phyloP scores from a whole-genome alignment of 2,797 vertebrate species.

The Sphenodon punctatus region DNA sequence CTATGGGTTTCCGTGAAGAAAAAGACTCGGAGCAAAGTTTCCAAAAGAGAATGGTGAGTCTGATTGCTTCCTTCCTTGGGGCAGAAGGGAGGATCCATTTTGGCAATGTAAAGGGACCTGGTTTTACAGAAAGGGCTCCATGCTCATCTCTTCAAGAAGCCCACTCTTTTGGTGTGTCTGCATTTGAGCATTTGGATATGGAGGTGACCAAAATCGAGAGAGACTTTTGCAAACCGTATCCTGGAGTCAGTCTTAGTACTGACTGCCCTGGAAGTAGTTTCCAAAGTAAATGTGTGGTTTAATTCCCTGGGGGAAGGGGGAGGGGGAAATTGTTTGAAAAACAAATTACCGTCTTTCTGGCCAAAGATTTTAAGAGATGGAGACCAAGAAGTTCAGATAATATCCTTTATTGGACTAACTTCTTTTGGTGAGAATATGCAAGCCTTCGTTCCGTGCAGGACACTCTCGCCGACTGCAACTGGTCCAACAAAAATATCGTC shows the following conservation, averaged over 20 bases:
- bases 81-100: too few relatives aligned
- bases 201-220: neutral
- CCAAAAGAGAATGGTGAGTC: neutral
- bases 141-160: neutral
- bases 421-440: too few relatives aligned
- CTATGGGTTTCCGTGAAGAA: too few relatives aligned
- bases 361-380: neutral
- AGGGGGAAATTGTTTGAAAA: neutral
- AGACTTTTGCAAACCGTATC: neutral
- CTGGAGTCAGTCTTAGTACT: neutral
- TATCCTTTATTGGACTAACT: too few relatives aligned
- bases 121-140: neutral
- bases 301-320: rapidly evolving
- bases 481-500: too few relatives aligned
- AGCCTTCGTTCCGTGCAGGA: too few relatives aligned
- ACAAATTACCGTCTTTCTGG: neutral
- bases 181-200: neutral
- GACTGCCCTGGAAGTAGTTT: constrained; percentile 1
- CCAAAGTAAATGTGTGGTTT: neutral
- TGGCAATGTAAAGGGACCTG: neutral
- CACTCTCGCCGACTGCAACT: too few relatives aligned
- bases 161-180: too few relatives aligned
- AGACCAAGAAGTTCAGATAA: too few relatives aligned
- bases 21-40: neutral
- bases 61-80: neutral